phyloP scores from a whole-genome alignment of 2,113 vertebrate genomes.

The Eulemur rufifrons region DNA sequence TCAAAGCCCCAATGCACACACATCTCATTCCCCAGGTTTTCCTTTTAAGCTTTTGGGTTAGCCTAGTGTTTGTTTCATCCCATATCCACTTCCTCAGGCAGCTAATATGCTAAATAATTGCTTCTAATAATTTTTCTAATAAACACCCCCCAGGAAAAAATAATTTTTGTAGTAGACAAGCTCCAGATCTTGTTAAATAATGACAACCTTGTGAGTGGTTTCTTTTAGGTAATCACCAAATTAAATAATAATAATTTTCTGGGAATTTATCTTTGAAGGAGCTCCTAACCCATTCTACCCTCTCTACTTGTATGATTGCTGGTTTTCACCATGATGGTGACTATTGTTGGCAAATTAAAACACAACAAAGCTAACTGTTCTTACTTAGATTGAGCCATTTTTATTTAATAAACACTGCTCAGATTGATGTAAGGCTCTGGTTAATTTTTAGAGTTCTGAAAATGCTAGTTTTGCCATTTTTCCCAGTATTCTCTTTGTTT shows the following conservation, averaged over 20 bases:
- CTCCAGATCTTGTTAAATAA: conserved; percentile 1
- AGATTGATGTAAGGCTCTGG: neutral
- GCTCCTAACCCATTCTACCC: neutral
- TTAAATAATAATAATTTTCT: neutral
- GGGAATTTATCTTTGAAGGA: neutral
- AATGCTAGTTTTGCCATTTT: neutral
- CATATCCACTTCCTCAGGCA: neutral
- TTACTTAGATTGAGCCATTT: neutral
- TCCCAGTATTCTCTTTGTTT: neutral
- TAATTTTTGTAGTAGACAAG: neutral
- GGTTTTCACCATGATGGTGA: neutral
- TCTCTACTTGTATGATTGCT: neutral
- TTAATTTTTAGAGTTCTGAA: neutral
- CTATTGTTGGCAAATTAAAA: neutral
- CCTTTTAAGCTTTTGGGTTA: neutral
- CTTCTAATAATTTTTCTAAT: neutral
- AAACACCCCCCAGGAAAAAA: neutral
- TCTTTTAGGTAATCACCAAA: neutral
- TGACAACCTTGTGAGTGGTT: neutral
- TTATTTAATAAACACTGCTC: neutral
- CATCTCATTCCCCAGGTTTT: neutral
- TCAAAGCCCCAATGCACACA: neutral
- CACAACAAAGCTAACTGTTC: neutral
- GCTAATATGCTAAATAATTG: neutral
- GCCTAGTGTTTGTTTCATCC: neutral